Conservation (phyloP, 2,888 invertebrate genomes). For the Girardia tigrina region DNA sequence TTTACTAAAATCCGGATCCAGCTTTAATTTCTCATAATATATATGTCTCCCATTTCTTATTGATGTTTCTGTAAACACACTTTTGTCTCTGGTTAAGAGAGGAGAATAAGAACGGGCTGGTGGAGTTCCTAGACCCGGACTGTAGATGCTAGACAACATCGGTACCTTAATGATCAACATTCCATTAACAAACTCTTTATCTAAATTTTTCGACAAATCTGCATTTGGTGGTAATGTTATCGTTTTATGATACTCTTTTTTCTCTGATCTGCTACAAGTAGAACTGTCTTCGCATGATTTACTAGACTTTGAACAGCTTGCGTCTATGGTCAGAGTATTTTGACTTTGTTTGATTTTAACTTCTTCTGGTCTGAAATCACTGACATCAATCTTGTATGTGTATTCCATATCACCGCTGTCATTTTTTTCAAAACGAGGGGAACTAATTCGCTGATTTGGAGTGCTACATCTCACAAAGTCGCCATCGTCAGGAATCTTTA, state of each 20-base stretch:
- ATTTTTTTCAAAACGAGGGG: background rate
- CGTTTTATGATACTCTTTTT: conserved; percentile 19
- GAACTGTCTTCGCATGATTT: conserved; percentile 7
- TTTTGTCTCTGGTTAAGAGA: background rate
- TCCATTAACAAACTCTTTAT: background rate
- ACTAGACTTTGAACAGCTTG: background rate
- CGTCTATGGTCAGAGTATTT: background rate
- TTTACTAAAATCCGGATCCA: conserved; percentile 9
- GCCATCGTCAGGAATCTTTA: background rate
- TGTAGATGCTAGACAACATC: background rate
- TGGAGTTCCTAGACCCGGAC: background rate
- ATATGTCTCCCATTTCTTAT: background rate
- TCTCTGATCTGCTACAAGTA: background rate
- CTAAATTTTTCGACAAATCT: background rate
- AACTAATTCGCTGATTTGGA: background rate
- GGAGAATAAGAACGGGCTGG: background rate
- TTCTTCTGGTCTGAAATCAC: background rate
- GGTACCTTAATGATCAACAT: background rate
- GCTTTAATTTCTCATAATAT: background rate
- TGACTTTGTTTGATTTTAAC: background rate
- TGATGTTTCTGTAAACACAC: background rate
- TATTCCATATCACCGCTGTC: background rate
- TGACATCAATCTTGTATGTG: background rate
- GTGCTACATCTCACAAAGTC: background rate
- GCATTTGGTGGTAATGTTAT: background rate